Evolutionary conservation across 2,888 invertebrate genomes (phyloP).

Genomic region (Ramazzottius varieornatus): DNA sequence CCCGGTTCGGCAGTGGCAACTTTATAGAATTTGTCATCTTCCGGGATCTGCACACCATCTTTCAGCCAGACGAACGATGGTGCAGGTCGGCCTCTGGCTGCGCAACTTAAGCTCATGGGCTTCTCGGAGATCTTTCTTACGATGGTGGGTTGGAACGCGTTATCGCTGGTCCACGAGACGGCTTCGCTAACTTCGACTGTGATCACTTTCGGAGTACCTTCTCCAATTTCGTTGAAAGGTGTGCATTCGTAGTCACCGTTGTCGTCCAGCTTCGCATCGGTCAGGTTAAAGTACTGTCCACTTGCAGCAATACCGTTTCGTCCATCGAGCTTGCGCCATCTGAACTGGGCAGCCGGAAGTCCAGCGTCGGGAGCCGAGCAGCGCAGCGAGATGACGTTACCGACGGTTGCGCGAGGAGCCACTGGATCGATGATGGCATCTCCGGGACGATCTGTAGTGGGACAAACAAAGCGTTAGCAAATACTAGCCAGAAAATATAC

Average conservation of each 20-base stretch:
- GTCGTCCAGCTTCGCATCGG: slow-evolving; percentile 11
- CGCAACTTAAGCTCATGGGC: background rate
- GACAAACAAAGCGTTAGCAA: background rate
- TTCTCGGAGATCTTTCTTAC: background rate
- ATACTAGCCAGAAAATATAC: background rate
- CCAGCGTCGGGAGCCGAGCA: background rate
- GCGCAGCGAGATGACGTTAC: background rate
- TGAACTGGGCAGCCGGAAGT: background rate
- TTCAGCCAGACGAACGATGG: background rate
- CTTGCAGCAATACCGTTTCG: background rate
- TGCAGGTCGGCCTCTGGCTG: background rate
- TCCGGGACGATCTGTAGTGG: background rate
- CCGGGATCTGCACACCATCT: background rate
- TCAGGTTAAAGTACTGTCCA: background rate
- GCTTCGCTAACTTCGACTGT: slow-evolving; percentile 7
- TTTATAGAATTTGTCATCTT: background rate
- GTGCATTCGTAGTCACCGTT: slow-evolving; percentile 16
- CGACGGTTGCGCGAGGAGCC: background rate
- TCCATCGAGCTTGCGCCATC: background rate
- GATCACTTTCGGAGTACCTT: slow-evolving; percentile 12
- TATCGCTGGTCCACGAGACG: background rate
- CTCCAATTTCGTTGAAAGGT: slow-evolving; percentile 14
- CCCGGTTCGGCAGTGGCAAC: background rate
- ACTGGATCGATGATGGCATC: background rate
- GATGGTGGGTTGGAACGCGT: background rate